Evolutionary conservation across 1,140 invertebrate species (phyloP), one percentile per base, ranked within the genome.

Genomic region (Idris sp.): DNA sequence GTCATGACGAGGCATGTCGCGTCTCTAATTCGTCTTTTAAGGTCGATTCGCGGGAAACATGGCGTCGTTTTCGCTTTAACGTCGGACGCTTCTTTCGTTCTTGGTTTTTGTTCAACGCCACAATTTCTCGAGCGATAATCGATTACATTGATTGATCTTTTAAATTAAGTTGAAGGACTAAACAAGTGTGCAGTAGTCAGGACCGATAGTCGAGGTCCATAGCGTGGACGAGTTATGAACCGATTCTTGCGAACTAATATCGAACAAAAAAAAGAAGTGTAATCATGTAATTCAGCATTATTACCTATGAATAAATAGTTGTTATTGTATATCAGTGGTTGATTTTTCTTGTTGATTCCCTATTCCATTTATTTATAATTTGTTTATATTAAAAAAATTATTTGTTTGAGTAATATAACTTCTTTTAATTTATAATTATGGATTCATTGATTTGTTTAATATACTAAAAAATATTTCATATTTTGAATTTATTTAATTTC

Each of bases 251-350:
- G 68, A 83, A 78, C 79, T 85, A 86, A 83, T 84, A 87, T 86
- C 78, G 84, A 85, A n/a, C n/a, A n/a, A n/a, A n/a, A 82, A 84
- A 82, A 82, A 82, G 79, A 86, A 86, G 79, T 86, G 83, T 87
- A 87, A 85, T 87, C 86, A 87, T 88, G 85, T 88, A 88, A 87
- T 86, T 87, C 86, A 86, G 82, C 86, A 86, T 88, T 87, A 87
- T 83, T 88, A 86, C 81, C 79, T 86, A 88, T 86, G 81, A 88
- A 87, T 87, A 88, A 88, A 86, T 88, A 87, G 85, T 87, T 88
- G 86, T 88, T 88, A 88, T 87, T 88, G 85, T 88, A 88, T 78
- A 71, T 22, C 13, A 71, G 35, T 43, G 11, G 19, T 33, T 22
- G 28, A 10, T 68, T 43, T 40, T 54, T 58, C 9, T 46, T 35